Percentiles rank a stretch among this genome's conserved stretches.
These are phyloP conservation scores for Brachynemurus nebulosus DNA, from an alignment of 2,888 invertebrate genomes.

Conservation along the genomic window DNA sequence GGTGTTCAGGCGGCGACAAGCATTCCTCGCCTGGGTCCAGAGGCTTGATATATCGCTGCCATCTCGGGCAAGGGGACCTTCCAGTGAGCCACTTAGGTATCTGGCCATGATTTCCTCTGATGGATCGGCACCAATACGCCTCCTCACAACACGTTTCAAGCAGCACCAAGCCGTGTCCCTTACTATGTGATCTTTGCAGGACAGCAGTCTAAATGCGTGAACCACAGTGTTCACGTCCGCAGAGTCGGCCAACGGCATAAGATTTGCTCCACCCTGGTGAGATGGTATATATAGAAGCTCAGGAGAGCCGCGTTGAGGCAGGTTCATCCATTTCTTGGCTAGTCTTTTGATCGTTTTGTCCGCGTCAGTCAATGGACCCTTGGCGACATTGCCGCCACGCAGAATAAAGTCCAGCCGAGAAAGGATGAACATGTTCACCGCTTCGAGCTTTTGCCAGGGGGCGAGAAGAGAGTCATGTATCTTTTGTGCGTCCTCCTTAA, in stretches of 20 bases:
- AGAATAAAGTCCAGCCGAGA: constrained; percentile 22
- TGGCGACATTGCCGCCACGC: constrained; percentile 19
- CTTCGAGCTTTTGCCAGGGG: constrained; percentile 18
- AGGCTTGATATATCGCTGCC: constrained; percentile 14
- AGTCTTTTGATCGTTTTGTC: constrained; percentile 19
- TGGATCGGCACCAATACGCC: constrained; percentile 12
- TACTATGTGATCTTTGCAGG: constrained; percentile 17
- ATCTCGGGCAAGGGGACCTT: constrained; percentile 15
- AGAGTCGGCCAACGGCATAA: constrained; percentile 22
- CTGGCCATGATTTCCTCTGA: constrained; percentile 16
- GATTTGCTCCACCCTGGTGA: constrained; percentile 21
- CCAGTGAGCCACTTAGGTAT: constrained; percentile 19
- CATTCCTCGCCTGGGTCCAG: constrained; percentile 19
- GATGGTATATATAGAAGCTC: constrained; percentile 20
- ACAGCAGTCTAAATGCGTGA: constrained; percentile 23
- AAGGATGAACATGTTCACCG: constrained; percentile 18
- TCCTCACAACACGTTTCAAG: constrained; percentile 16
- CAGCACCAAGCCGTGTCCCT: constrained; percentile 16
- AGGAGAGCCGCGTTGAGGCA: constrained; percentile 22
- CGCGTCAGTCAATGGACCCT: constrained; percentile 17
- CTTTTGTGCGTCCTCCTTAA: neutral
- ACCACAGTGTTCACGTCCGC: constrained; percentile 21
- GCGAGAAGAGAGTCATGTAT: constrained; percentile 11
- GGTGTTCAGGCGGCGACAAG: constrained; percentile 13
- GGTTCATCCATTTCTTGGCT: constrained; percentile 22